A percentile compares a stretch with the other conserved stretches of the same genome.
These are phyloP conservation scores for Pseudocheirus occidentalis DNA, from an alignment of 2,797 vertebrate species.

Conservation along the genomic window DNA sequence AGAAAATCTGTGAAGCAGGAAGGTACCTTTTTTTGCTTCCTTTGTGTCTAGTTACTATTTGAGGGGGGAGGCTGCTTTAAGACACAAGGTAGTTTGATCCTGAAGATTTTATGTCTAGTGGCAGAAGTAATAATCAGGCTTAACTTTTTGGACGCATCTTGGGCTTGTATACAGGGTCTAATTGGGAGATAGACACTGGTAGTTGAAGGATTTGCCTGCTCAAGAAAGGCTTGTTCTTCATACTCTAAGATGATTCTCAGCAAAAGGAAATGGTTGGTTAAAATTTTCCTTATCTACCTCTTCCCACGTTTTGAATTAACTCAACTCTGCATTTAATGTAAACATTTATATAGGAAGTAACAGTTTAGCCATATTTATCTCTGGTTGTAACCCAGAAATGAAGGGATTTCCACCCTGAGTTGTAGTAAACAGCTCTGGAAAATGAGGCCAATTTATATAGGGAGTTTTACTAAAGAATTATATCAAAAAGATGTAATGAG, in stretches of 20 bases:
- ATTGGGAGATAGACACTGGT: not conserved
- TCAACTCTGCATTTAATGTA: constrained; percentile 46
- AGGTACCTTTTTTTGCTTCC: constrained; percentile 60
- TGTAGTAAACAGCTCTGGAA: constrained; percentile 30
- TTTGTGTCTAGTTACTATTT: constrained; percentile 57
- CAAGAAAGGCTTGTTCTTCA: not conserved
- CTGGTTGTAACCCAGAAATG: not conserved
- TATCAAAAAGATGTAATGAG: constrained; percentile 21
- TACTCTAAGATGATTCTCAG: constrained; percentile 9
- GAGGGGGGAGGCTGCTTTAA: constrained; percentile 57
- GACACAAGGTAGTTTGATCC: constrained; percentile 46
- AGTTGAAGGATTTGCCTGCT: not conserved
- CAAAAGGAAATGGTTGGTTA: constrained; percentile 18
- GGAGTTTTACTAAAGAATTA: constrained; percentile 33
- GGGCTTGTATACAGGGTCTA: not conserved
- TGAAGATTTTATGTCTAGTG: constrained; percentile 45
- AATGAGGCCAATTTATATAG: constrained; percentile 13
- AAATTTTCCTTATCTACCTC: not conserved
- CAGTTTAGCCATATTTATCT: not conserved
- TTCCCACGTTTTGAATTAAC: constrained; percentile 22
- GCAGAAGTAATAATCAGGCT: constrained; percentile 10
- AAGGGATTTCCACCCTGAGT: constrained; percentile 33
- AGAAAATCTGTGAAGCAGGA: constrained; percentile 23
- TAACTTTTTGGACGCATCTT: not conserved
- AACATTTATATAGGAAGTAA: constrained; percentile 26